Evolutionary conservation across 2,888 invertebrate species (phyloP), one percentile per base, ranked within the genome.

Genomic region (Acanthoscelides obtectus): DNA sequence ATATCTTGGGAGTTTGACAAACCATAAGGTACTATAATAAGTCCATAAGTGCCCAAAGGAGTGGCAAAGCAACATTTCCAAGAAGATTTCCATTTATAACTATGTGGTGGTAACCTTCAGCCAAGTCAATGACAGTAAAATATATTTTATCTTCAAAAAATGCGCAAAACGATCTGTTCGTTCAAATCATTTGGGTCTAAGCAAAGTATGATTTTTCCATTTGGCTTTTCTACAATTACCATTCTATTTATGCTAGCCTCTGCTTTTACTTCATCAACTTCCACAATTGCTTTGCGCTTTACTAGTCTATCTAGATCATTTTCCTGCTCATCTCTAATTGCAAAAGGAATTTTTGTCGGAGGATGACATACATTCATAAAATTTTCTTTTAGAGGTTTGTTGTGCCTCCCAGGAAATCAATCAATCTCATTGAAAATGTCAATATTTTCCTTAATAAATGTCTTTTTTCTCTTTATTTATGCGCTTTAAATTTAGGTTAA

Each of bases 61-160:
- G 75, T 74, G 0, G 72, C 66, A 70, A 75, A 76, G 67, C 75
- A 77, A 73, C 76, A 76, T 69, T 75, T 77, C 75, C 75, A 77
- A 6, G 75, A 75, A 2, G 74, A 75, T 17, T 70, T 12, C 75
- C 72, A 27, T n/a, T n/a, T n/a, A n/a, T n/a, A n/a, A n/a, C n/a
- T 70, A 75, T 64, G 22, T 76, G 76, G 68, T 76, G 76, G 22
- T 75, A 76, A 12, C 75, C 76, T 69, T 76, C 76, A 8, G 75
- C 71, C 17, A 73, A 25, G 65, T 71, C 71, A 69, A 71, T 68
- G n/a, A 69, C 71, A 20, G 66, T 66, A 68, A 71, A 71, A 65
- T 72, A 63, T 19, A 66, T 68, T 72, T 72, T 66, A 70, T 66
- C 69, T 71, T 22, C 27, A 22, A 71, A 27, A n/a, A 67, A 63